phyloP scores from a whole-genome alignment of 2,888 invertebrate genomes.

The Hypomecis punctinalis region DNA sequence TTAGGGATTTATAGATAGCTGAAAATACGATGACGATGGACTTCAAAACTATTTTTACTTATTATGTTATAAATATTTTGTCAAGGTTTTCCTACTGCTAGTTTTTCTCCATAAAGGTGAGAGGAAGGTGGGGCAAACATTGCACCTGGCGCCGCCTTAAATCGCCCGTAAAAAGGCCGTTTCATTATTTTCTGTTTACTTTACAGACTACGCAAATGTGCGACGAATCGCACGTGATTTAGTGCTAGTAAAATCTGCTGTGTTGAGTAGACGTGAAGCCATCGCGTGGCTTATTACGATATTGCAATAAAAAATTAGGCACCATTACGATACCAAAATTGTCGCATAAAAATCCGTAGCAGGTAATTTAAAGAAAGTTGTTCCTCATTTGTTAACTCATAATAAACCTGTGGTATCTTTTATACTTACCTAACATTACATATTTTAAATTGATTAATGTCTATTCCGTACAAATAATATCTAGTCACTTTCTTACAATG shows the following conservation, averaged over 20 bases:
- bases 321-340: too few relatives aligned
- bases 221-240: slow-evolving; percentile 18
- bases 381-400: too few relatives aligned
- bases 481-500: too few relatives aligned
- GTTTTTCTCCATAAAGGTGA: slow-evolving; percentile 3
- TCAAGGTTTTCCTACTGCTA: slow-evolving; percentile 16
- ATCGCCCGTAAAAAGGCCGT: slow-evolving; percentile 38
- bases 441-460: too few relatives aligned
- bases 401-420: too few relatives aligned
- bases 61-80: background rate
- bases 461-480: too few relatives aligned
- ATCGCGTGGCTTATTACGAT: background rate
- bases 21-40: background rate
- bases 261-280: background rate
- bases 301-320: too few relatives aligned
- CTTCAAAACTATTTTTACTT: background rate
- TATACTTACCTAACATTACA: too few relatives aligned
- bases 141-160: slow-evolving; percentile 40
- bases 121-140: slow-evolving; percentile 21
- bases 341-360: too few relatives aligned
- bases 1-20: too few relatives aligned
- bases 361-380: too few relatives aligned
- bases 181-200: slow-evolving; percentile 38
- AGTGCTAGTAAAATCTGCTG: slow-evolving; percentile 26
- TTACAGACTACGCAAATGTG: slow-evolving; percentile 24